Evolutionary conservation across 1,140 invertebrate genomes (phyloP).

Genomic region (Philopotamus ludificatus): DNA sequence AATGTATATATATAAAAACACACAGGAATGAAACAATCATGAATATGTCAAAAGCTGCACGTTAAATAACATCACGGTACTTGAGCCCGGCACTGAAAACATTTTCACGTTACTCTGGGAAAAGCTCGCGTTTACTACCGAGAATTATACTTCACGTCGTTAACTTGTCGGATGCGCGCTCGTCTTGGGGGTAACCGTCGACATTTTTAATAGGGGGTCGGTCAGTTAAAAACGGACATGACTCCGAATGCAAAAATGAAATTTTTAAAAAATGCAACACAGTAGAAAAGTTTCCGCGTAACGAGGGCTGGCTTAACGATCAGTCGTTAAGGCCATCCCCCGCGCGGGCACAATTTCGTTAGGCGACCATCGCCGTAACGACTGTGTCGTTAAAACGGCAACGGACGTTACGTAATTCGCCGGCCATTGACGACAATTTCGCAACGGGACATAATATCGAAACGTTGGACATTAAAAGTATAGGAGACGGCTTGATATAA

Average conservation of each 20-base stretch:
- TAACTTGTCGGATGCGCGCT: slow-evolving; percentile 11
- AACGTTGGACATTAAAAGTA: not conserved
- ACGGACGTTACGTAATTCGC: slow-evolving; percentile 26
- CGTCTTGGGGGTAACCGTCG: slow-evolving; percentile 6
- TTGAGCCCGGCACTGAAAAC: too few species aligned
- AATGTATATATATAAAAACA: too few species aligned
- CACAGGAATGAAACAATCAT: too few species aligned
- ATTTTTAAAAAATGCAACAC: not conserved
- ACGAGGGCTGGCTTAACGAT: slow-evolving; percentile 26
- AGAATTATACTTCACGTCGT: slow-evolving; percentile 21
- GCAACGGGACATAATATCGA: slow-evolving; percentile 9
- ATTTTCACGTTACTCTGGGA: not conserved
- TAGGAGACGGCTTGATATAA: not conserved
- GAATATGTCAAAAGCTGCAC: too few species aligned
- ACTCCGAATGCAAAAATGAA: too few species aligned
- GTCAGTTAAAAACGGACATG: slow-evolving; percentile 17
- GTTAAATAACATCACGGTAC: too few species aligned
- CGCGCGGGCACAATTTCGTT: slow-evolving; percentile 29
- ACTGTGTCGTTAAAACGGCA: slow-evolving; percentile 29
- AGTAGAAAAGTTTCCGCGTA: not conserved
- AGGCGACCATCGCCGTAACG: slow-evolving; percentile 20
- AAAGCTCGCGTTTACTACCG: slow-evolving; percentile 1
- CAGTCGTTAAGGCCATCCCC: slow-evolving; percentile 20
- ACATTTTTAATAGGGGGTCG: slow-evolving; percentile 17
- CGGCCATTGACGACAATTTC: slow-evolving; percentile 23